These are phyloP conservation scores for Telmatochromis sp. DNA, from an alignment of 2,113 vertebrate species.

Conservation along the genomic window DNA sequence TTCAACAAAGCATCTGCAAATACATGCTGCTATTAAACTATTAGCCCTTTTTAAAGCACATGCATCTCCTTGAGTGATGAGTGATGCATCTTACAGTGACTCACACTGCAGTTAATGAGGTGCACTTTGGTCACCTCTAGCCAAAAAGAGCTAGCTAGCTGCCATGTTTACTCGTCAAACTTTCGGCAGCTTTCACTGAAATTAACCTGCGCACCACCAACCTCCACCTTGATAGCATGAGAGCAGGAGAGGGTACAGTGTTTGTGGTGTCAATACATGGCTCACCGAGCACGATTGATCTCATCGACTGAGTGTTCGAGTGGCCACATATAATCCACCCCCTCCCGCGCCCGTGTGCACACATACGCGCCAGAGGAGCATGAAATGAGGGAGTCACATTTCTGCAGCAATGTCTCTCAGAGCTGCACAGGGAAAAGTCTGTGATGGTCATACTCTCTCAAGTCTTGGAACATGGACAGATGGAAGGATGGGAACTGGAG, in stretches of 20 bases:
- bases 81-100: background rate
- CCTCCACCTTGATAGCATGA: background rate
- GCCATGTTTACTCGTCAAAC: background rate
- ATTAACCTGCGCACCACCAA: slow-evolving; percentile 1
- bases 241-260: background rate
- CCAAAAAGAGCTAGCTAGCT: background rate
- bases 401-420: background rate
- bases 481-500: slow-evolving; percentile 15
- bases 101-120: background rate
- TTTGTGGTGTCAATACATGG: slow-evolving; percentile 27
- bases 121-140: background rate
- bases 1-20: background rate
- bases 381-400: slow-evolving; percentile 25
- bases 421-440: background rate
- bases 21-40: background rate
- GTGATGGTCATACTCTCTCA: background rate
- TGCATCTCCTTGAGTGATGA: background rate
- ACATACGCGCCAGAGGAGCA: slow-evolving; percentile 19
- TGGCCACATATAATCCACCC: slow-evolving; percentile 30
- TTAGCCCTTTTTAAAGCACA: background rate
- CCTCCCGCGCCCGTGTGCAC: background rate
- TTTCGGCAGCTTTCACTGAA: background rate
- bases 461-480: slow-evolving; percentile 1
- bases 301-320: slow-evolving; percentile 42
- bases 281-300: slow-evolving; percentile 19